Evolutionary conservation across 2,113 vertebrate species (phyloP).

Genomic region (Lophius piscatorius): DNA sequence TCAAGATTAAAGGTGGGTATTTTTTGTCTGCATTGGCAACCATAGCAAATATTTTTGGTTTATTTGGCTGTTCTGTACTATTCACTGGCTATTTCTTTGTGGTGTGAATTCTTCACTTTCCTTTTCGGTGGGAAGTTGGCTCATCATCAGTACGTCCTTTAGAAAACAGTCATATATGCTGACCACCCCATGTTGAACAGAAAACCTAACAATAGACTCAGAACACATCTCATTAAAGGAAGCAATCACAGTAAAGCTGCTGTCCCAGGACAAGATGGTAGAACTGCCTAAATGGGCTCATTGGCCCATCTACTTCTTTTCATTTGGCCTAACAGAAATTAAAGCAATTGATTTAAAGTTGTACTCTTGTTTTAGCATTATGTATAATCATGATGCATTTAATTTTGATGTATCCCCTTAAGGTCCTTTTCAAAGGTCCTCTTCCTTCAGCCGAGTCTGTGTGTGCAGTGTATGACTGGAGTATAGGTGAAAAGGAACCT

Average conservation of each 20-base stretch:
- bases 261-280: slow-evolving; percentile 62
- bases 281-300: slow-evolving; percentile 48
- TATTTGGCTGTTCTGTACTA: slow-evolving; percentile 78
- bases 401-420: slow-evolving; percentile 64
- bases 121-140: slow-evolving; percentile 58
- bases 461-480: slow-evolving; percentile 71
- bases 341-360: slow-evolving; percentile 68
- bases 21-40: slow-evolving; percentile 79
- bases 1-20: slow-evolving; percentile 80
- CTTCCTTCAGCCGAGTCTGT: slow-evolving; percentile 73
- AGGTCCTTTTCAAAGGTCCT: slow-evolving; percentile 64
- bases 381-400: too few relatives aligned
- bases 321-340: slow-evolving; percentile 69
- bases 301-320: slow-evolving; percentile 32
- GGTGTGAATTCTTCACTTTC: slow-evolving; percentile 69
- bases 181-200: slow-evolving; percentile 75
- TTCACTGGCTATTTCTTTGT: slow-evolving; percentile 76
- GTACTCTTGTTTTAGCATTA: slow-evolving; percentile 31
- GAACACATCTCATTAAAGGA: slow-evolving; percentile 57
- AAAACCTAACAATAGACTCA: slow-evolving; percentile 60
- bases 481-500: slow-evolving; percentile 67
- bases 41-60: slow-evolving; percentile 75
- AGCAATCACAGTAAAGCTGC: slow-evolving; percentile 73
- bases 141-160: slow-evolving; percentile 64
- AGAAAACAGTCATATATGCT: slow-evolving; percentile 74